Conservation (phyloP, 92 coral and sea anemone genomes). For the Parazoanthus swiftii region DNA sequence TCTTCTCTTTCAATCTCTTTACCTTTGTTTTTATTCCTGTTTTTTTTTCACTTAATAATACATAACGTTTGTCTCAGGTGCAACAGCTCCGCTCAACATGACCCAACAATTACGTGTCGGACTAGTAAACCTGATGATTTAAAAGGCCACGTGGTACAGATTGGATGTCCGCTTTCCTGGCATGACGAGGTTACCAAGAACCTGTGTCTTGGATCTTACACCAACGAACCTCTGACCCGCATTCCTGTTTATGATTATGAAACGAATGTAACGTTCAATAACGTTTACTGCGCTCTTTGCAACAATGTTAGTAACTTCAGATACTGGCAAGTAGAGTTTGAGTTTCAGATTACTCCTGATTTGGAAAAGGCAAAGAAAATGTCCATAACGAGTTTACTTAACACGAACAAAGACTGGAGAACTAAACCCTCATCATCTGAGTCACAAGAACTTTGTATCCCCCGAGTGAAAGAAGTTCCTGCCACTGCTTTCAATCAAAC, state of each 20-base stretch:
- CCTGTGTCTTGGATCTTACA: not conserved
- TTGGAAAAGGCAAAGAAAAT: not conserved
- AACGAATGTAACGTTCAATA: not conserved
- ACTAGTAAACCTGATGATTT: not conserved
- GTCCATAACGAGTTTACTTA: not conserved
- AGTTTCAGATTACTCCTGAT: not conserved
- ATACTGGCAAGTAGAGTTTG: slow-evolving; percentile 1
- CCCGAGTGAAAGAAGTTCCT: not conserved
- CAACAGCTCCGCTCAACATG: not conserved
- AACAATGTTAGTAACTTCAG: not conserved
- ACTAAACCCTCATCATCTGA: not conserved
- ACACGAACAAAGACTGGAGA: not conserved
- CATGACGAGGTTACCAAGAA: not conserved
- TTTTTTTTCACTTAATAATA: too few relatives aligned
- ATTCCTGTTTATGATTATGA: slow-evolving; percentile 4
- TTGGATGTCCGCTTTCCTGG: slow-evolving; percentile 4
- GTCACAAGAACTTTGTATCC: not conserved
- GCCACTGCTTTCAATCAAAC: not conserved
- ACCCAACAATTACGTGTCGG: not conserved
- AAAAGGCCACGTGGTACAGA: not conserved
- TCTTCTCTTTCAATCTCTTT: too few relatives aligned
- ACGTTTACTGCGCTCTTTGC: not conserved
- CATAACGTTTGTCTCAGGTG: not conserved
- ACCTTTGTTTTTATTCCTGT: too few relatives aligned
- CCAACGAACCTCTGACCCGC: slow-evolving; percentile 1